Conservation (phyloP, 2,797 vertebrate species). For the Gila robusta region DNA sequence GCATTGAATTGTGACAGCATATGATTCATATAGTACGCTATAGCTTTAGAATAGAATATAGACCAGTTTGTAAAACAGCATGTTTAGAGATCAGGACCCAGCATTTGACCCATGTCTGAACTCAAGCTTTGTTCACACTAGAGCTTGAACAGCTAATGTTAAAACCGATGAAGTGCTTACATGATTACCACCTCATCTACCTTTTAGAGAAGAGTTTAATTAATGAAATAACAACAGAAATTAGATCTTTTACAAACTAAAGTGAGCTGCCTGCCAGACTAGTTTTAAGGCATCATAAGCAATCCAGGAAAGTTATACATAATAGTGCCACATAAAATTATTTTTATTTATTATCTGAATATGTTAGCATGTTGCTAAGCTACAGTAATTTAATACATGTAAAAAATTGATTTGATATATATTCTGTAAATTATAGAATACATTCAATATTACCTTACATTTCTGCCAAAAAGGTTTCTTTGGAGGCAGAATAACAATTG, state of each 20-base stretch:
- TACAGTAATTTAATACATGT: neutral
- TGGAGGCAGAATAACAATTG: neutral
- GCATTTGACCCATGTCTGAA: constrained; percentile 20
- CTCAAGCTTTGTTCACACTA: constrained; percentile 21
- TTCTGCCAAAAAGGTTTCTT: neutral
- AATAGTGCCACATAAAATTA: neutral
- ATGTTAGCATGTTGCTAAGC: neutral
- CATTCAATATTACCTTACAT: neutral
- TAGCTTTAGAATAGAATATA: neutral
- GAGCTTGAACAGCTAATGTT: neutral
- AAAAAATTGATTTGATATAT: neutral
- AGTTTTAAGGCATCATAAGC: neutral
- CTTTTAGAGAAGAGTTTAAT: neutral
- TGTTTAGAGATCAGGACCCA: neutral
- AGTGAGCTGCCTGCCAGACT: constrained; percentile 12
- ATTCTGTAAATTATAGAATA: neutral
- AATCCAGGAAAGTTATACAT: neutral
- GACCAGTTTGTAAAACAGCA: neutral
- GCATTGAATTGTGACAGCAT: neutral
- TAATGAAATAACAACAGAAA: neutral
- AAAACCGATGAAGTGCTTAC: constrained; percentile 41
- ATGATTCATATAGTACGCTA: neutral
- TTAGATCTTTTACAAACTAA: neutral
- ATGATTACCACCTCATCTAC: constrained; percentile 20
- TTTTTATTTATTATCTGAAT: neutral